Evolutionary conservation across 2,113 vertebrate genomes (phyloP).

Genomic region (Lamprologus callipterus): DNA sequence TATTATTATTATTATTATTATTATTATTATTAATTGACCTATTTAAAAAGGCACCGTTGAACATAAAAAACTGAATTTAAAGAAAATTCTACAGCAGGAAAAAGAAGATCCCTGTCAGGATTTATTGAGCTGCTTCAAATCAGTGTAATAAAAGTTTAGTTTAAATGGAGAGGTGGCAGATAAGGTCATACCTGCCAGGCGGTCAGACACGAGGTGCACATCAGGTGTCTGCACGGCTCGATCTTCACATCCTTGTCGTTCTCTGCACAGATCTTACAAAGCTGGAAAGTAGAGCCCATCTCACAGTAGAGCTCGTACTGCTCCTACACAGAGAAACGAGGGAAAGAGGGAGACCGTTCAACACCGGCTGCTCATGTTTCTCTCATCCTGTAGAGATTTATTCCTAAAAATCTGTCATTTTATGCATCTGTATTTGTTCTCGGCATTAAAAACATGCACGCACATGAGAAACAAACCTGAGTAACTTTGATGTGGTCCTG

Average conservation of each 20-base stretch:
- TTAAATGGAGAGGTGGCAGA: not conserved
- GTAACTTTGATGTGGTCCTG: slow-evolving; percentile 99
- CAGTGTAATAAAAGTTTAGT: not conserved
- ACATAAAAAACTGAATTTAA: not conserved
- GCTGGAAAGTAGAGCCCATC: slow-evolving; percentile 98
- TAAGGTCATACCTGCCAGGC: slow-evolving; percentile 86
- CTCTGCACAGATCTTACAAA: slow-evolving; percentile 98
- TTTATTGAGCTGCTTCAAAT: not conserved
- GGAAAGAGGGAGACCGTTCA: not conserved
- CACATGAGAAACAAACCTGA: slow-evolving; percentile 71
- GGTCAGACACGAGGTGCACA: slow-evolving; percentile 97
- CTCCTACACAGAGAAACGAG: slow-evolving; percentile 70
- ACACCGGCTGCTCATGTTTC: not conserved
- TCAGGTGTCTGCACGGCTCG: slow-evolving; percentile 94
- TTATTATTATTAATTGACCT: not conserved
- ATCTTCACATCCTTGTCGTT: slow-evolving; percentile 99
- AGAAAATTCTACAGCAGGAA: not conserved
- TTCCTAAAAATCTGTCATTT: not conserved
- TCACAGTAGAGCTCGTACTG: slow-evolving; percentile 98
- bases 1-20: no score
- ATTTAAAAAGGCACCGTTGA: not conserved
- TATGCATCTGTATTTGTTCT: not conserved
- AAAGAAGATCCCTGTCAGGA: not conserved
- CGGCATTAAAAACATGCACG: not conserved
- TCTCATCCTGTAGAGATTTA: not conserved